Evolutionary conservation across 1,140 invertebrate genomes (phyloP), one percentile per base, ranked within the genome.

Genomic region (Onthophagus taurus): DNA sequence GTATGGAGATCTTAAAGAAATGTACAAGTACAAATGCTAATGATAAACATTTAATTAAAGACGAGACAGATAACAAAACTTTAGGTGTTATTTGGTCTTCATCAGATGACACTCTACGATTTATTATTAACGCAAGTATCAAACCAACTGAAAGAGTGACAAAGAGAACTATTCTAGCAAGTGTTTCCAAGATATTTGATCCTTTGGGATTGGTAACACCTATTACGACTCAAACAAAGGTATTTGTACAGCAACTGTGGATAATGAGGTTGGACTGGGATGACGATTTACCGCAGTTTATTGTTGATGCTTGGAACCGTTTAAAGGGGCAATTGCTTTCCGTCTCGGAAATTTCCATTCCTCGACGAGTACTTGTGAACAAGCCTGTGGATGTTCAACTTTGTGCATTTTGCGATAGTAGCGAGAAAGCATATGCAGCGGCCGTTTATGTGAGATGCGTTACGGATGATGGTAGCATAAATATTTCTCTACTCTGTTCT

Each of bases 161-260:
- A 12, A 39, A 39, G 31, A 17, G 36, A 14, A 13, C 23, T 11
- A 26, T 39, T 12, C 26, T 39, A 16, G 9, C 23, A 24, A 26
- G 19, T 13, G 30, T 36, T 16, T 31, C 48, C n/a, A 33, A 35
- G 26, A 35, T 50, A 6, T 55, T 48, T 36, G 51, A 57, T 45
- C 47, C 43, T 6, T 26, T 49, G 7, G 59, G 58, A 14, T 47
- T 52, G 8, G 21, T 58, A 2, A 26, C 35, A 0, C 62, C 60
- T 7, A 30, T 58, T 0, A 52, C 52, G 7, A 42, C 66, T 7
- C 33, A 13, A 2, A 52, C 51, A 0, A 66, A 66, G 48, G 39
- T 61, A 0, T 41, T 66, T 2, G 49, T 67, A 12, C 62, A 66
- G 44, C 38, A 49, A 14, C 7, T 66, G 1, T 60, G 61, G 58